Evolutionary conservation across 1,140 invertebrate species (phyloP).

Genomic region (Megalopta genalis): DNA sequence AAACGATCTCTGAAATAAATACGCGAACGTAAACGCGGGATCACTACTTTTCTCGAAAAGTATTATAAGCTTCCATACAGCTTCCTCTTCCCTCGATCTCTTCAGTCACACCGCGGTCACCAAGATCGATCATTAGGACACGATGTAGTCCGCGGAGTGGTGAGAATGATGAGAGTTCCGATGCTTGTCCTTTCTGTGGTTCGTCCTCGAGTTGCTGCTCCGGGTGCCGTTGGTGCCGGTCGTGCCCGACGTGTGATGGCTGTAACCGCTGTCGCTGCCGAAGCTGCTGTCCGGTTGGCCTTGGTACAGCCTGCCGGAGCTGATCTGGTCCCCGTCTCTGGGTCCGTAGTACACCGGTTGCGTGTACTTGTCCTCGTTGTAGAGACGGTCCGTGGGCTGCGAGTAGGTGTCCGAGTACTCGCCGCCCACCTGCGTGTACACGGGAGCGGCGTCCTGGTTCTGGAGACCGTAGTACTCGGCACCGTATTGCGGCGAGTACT

Average conservation of each 20-base stretch:
- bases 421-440: conserved; percentile 65
- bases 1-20: conserved; percentile 31
- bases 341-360: conserved; percentile 67
- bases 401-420: conserved; percentile 62
- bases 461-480: conserved; percentile 70
- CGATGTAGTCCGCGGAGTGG: conserved; percentile 74
- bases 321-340: conserved; percentile 50
- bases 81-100: neutral
- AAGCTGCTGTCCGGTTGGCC: conserved; percentile 82
- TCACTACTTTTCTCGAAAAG: conserved; percentile 22
- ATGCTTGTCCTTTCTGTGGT: conserved; percentile 74
- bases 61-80: conserved; percentile 2
- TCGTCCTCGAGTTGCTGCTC: conserved; percentile 68
- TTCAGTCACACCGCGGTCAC: neutral
- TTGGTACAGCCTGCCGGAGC: conserved; percentile 71
- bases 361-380: conserved; percentile 70
- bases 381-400: conserved; percentile 66
- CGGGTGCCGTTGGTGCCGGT: conserved; percentile 72
- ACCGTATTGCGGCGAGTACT: conserved; percentile 63
- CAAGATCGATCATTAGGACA: conserved; percentile 65
- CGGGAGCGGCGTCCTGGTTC: conserved; percentile 60
- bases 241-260: conserved; percentile 83
- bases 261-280: conserved; percentile 86
- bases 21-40: conserved; percentile 20
- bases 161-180: conserved; percentile 74